phyloP scores from a whole-genome alignment of 2,113 vertebrate genomes.

The Sarotherodon lohbergeri region DNA sequence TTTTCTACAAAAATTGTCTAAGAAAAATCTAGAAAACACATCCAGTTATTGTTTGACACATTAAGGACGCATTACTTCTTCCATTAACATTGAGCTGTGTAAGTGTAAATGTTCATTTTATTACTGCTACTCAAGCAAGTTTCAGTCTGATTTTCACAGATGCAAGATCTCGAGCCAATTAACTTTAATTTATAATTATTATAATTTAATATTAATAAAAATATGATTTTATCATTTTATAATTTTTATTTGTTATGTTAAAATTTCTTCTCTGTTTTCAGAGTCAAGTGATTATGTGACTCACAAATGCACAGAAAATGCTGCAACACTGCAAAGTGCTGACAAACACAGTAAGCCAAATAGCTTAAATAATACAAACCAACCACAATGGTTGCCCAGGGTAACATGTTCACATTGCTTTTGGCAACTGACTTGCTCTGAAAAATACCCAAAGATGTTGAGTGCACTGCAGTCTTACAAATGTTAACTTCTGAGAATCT shows the following conservation, averaged over 20 bases:
- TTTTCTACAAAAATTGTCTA: accelerated
- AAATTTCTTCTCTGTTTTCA: neutral
- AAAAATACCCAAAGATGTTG: neutral
- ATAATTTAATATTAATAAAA: neutral
- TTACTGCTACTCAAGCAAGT: accelerated
- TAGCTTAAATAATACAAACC: neutral
- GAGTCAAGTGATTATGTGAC: accelerated
- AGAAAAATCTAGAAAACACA: neutral
- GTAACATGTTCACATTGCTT: neutral
- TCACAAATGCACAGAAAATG: neutral
- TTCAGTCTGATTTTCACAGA: neutral
- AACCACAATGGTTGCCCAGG: accelerated
- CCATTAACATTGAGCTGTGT: neutral
- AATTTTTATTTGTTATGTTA: neutral
- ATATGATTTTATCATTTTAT: neutral
- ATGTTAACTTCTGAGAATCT: neutral
- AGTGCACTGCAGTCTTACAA: neutral
- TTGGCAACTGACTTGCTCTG: neutral
- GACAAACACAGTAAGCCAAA: neutral
- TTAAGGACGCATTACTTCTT: accelerated
- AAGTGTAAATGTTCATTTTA: neutral
- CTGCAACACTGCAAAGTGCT: neutral
- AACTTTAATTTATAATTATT: neutral
- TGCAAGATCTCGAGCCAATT: accelerated
- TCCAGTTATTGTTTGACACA: neutral